phyloP scores from a whole-genome alignment of 2,888 invertebrate species.

The Cyclophora albipunctata region DNA sequence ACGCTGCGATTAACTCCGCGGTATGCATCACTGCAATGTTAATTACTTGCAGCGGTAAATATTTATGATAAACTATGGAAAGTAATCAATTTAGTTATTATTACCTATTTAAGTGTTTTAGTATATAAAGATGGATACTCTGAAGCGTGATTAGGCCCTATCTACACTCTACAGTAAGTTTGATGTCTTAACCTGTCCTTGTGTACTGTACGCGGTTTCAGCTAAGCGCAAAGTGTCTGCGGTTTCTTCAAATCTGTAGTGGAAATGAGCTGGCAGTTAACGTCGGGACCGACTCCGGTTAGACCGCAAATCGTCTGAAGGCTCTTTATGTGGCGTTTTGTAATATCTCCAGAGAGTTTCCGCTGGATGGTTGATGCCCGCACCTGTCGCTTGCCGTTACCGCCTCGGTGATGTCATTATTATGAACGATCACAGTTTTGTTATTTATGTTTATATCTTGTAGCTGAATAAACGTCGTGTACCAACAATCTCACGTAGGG shows the following conservation, averaged over 20 bases:
- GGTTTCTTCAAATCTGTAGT: slow-evolving; percentile 56
- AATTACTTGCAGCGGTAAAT: slow-evolving; percentile 29
- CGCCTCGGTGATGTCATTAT: slow-evolving; percentile 21
- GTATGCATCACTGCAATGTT: slow-evolving; percentile 31
- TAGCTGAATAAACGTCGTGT: too few relatives aligned
- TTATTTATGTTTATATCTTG: too few relatives aligned
- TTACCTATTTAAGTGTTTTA: too few relatives aligned
- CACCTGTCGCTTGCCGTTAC: slow-evolving; percentile 57
- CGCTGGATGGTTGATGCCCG: slow-evolving; percentile 43
- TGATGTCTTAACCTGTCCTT: slow-evolving; percentile 1
- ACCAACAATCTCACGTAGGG: too few relatives aligned
- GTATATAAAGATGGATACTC: too few relatives aligned
- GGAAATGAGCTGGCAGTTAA: slow-evolving; percentile 58
- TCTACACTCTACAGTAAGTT: too few relatives aligned
- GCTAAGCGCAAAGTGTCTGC: slow-evolving; percentile 43
- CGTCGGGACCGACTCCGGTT: slow-evolving; percentile 40
- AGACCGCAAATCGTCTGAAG: slow-evolving; percentile 55
- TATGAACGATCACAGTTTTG: too few relatives aligned
- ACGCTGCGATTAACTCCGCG: slow-evolving; percentile 34
- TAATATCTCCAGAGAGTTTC: slow-evolving; percentile 42
- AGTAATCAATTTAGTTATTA: too few relatives aligned
- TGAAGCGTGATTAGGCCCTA: too few relatives aligned
- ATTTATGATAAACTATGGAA: slow-evolving; percentile 26
- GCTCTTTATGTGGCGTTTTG: slow-evolving; percentile 40
- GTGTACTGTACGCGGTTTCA: slow-evolving; percentile 22